These are phyloP conservation scores for Vultur gryphus DNA, from an alignment of 2,797 vertebrate species.

Conservation along the genomic window DNA sequence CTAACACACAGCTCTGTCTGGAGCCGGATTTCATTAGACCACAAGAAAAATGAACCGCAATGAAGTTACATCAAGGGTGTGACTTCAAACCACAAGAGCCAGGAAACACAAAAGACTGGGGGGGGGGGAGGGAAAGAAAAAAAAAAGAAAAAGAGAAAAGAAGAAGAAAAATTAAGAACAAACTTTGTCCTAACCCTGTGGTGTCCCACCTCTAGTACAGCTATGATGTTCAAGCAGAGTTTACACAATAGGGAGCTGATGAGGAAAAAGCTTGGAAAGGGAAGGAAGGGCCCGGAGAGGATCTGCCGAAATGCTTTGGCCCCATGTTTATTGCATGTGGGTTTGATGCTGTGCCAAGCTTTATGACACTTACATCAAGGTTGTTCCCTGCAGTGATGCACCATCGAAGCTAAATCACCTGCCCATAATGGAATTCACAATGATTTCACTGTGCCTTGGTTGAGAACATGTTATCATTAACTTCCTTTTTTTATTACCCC, in stretches of 20 bases:
- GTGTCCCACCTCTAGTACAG: background rate
- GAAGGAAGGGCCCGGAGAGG: background rate
- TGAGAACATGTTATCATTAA: conserved; percentile 41
- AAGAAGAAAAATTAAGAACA: background rate
- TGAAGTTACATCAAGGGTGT: conserved; percentile 41
- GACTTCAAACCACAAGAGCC: conserved; percentile 42
- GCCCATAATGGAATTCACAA: conserved; percentile 19
- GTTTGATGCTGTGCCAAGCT: conserved; percentile 20
- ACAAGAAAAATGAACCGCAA: conserved; percentile 54
- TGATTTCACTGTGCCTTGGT: conserved; percentile 40
- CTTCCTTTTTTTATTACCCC: conserved; percentile 28
- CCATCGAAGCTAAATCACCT: conserved; percentile 2
- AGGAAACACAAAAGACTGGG: conserved; percentile 1
- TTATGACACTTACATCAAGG: conserved; percentile 22
- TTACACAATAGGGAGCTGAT: background rate
- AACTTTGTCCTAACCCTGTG: background rate
- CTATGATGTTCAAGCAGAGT: background rate
- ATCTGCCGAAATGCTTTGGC: background rate
- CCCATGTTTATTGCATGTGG: background rate
- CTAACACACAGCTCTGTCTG: conserved; percentile 33
- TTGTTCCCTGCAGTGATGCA: conserved; percentile 15
- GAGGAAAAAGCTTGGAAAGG: background rate
- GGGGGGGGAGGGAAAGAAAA: too few relatives aligned
- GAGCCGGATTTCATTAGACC: conserved; percentile 61
- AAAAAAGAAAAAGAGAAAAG: background rate